Evolutionary conservation across 2,888 invertebrate genomes (phyloP).

Genomic region (Atrina japonica): DNA sequence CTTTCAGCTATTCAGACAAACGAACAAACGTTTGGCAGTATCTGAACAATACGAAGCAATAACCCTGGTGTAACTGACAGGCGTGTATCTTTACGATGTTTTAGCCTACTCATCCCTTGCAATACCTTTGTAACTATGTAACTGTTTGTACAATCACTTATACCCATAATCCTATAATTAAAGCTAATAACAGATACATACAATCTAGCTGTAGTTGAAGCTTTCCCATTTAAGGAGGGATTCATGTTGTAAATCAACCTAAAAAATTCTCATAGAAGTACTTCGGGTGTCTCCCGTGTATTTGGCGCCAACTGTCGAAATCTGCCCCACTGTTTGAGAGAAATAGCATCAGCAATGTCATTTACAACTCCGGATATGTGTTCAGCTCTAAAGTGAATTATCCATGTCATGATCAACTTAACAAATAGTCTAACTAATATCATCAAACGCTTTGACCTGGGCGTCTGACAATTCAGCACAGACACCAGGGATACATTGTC

Average conservation of each 20-base stretch:
- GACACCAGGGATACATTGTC: slow-evolving; percentile 10
- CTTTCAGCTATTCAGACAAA: too few species aligned
- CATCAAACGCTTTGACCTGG: slow-evolving; percentile 26
- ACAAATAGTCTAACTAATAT: slow-evolving; percentile 16
- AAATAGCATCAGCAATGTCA: slow-evolving; percentile 29
- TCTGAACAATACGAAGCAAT: background rate
- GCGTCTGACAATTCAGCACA: slow-evolving; percentile 7
- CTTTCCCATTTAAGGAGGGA: slow-evolving; percentile 1
- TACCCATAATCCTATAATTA: slow-evolving; percentile 2
- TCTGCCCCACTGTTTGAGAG: slow-evolving; percentile 20
- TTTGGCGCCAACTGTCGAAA: background rate
- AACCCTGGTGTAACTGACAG: slow-evolving; percentile 1
- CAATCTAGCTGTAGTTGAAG: slow-evolving; percentile 5
- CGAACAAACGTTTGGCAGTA: slow-evolving; percentile 28
- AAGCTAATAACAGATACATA: slow-evolving; percentile 17
- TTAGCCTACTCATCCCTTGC: background rate
- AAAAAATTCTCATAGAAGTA: background rate
- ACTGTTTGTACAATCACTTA: slow-evolving; percentile 4
- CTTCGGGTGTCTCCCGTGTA: background rate
- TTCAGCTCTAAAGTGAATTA: slow-evolving; percentile 6
- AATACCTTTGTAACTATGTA: slow-evolving; percentile 15
- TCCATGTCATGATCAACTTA: background rate
- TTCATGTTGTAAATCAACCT: background rate
- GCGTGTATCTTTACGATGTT: background rate
- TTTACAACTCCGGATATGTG: slow-evolving; percentile 4